Base-by-base conservation (phyloP, 30 jellyfish, hydroid and myxozoan species). In the Chironex yamaguchii region DNA sequence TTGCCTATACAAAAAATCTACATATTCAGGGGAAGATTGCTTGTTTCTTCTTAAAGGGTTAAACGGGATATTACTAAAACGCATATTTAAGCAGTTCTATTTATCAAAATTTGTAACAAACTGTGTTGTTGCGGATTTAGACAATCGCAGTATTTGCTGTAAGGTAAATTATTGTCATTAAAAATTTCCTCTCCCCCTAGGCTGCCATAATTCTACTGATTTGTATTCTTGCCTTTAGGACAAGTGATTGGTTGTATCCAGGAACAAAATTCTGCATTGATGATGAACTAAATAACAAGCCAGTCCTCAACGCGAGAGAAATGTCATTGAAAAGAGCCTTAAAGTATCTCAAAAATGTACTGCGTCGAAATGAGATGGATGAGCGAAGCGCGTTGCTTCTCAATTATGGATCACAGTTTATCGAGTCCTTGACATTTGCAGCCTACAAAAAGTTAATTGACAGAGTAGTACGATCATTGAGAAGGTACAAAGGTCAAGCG, bases 361-460 rank as follows among this genome's bases (percentile, higher is more conserved):
- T 91, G 4, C 42, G 29, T 27, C 62, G 81, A 34, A 67, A 84
- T 21, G 87, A 92, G 51, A 92, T 92, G 98, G 91, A 82, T 81
- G 92, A 92, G 62, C 52, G 69, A 52, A 94, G 97, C 62, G 99
- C 96, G 0, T 22, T 94, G 76, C 88, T 94, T 54, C 51, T 94
- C 26, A 94, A 89, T 53, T 94, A 89, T 62, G 99, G 99, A 1
- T 86, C 76, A 25, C 97, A 94, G 0, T 88, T 29, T 29, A 80
- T 84, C 4, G 97, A 73, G 23, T 67, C 89, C 29, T 13, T 94
- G 93, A 32, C 88, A 21, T 94, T 94, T 34, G 73, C 79, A 25
- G 77, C 90, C 3, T 94, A 89, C 69, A 97, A 81, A 51, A 77
- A 90, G 49, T 84, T 94, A 90, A 84, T 89, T 20, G 97, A 94